Conservation (phyloP, 2,797 vertebrate genomes). For the Characodon lateralis region DNA sequence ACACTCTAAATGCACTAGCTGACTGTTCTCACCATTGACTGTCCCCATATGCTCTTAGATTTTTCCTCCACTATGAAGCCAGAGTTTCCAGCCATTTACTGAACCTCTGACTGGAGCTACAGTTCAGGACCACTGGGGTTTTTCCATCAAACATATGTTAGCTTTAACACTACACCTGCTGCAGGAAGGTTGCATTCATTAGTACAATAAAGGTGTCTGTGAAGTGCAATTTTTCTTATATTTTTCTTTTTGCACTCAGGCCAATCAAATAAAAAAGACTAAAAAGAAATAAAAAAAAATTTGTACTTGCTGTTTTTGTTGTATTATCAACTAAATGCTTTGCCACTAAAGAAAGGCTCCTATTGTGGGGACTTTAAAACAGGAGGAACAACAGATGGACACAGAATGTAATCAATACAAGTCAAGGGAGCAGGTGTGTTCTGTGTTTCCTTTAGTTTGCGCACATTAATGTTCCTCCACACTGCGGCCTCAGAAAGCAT, state of each 20-base stretch:
- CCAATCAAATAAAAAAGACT: neutral
- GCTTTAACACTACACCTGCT: neutral
- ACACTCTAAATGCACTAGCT: neutral
- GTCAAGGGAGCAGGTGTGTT: constrained; percentile 52
- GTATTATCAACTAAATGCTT: constrained; percentile 61
- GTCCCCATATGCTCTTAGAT: neutral
- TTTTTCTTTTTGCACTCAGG: neutral
- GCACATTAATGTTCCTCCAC: constrained; percentile 53
- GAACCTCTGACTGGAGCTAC: neutral
- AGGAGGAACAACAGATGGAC: constrained; percentile 42
- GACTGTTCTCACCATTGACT: neutral
- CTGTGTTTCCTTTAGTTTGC: constrained; percentile 48
- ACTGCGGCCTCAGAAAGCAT: constrained; percentile 43
- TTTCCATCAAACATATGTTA: neutral
- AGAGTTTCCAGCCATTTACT: neutral
- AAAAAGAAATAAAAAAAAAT: neutral
- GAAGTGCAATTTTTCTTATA: neutral
- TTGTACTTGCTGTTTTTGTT: constrained; percentile 34
- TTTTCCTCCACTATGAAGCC: neutral
- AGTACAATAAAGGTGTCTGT: neutral
- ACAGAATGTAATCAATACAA: constrained; percentile 72
- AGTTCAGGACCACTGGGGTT: neutral
- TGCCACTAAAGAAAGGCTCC: constrained; percentile 54
- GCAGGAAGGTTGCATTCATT: neutral
- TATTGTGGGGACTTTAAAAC: constrained; percentile 57